Conservation (phyloP, 1,140 invertebrate species). For the Panagrolaimus sp. region DNA sequence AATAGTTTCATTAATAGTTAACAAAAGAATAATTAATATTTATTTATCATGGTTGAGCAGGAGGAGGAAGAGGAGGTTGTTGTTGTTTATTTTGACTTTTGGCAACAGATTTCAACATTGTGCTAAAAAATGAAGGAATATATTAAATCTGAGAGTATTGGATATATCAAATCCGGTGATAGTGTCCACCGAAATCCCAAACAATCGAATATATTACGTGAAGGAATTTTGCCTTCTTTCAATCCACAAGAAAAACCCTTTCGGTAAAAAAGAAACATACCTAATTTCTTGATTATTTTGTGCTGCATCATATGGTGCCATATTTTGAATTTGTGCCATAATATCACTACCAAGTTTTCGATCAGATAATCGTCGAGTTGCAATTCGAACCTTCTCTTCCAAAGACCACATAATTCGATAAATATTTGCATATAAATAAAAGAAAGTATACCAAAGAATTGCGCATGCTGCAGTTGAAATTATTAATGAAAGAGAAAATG, state of each 20-base stretch:
- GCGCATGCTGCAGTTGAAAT: neutral
- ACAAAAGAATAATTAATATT: too few relatives aligned
- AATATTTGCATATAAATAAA: neutral
- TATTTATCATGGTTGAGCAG: too few relatives aligned
- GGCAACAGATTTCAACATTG: conserved; percentile 7
- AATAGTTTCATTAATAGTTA: too few relatives aligned
- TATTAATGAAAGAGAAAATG: neutral
- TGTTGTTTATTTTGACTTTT: neutral
- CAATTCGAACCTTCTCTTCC: conserved; percentile 1
- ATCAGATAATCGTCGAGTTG: neutral
- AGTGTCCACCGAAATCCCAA: too few relatives aligned
- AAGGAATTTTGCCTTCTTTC: neutral
- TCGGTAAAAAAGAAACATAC: neutral
- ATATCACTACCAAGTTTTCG: conserved; percentile 5
- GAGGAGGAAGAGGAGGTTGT: too few relatives aligned
- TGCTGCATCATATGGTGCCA: conserved; percentile 12
- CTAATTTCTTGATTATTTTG: conserved; percentile 13
- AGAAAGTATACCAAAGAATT: conserved; percentile 10
- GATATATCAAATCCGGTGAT: too few relatives aligned
- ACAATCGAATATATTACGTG: too few relatives aligned
- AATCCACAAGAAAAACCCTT: neutral
- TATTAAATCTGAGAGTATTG: too few relatives aligned
- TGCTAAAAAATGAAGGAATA: neutral
- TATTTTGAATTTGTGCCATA: conserved; percentile 7
- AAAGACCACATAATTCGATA: conserved; percentile 12